Base-by-base conservation (phyloP, 1,140 invertebrate species). In the Drosophila ananassae region DNA sequence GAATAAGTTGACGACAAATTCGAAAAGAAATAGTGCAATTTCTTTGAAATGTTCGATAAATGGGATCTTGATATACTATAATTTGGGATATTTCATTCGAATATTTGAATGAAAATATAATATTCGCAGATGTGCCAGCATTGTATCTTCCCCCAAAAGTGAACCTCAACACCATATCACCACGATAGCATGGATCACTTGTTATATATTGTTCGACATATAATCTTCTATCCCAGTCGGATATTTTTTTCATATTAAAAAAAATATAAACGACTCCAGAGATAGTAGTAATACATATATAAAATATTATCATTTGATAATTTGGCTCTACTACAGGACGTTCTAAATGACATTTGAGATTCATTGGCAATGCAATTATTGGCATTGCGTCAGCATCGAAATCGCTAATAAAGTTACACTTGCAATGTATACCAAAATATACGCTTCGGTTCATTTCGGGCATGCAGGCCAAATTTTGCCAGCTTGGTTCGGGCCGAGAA, bases 401-500 rank as follows among this genome's bases (percentile, higher is more conserved):
- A 12, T 68, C 74, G 7, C 74, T 58, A 3, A 77, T 68, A 22
- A 39, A 68, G 13, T 73, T 68, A 37, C 74, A 77, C 2, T 37
- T 48, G 13, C 74, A 77, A 22, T 68, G 71, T 37, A 77, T 57
- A 3, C 74, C 74, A 22, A 54, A 57, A 12, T 32, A 53, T 2
- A 54, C 55, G 8, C 62, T 77, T 41, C 56, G 55, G 21, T 68
- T 59, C 74, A 77, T 77, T 34, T 73, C 74, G 1, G 74, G 74
- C 21, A 73, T 25, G 41, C 74, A 77, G 0, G 48, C 47, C 5
- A 48, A 48, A 17, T 39, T 77, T 10, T 68, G 53, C 69, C 69
- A 77, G 21, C 39, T 68, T 1, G 69, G 74, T 17, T 77, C 74
- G 10, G 74, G 69, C 2, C 74, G 71, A 9, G 57, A 32, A 17